Evolutionary conservation across 2,888 invertebrate genomes (phyloP).

Genomic region (Heliconius aoede): DNA sequence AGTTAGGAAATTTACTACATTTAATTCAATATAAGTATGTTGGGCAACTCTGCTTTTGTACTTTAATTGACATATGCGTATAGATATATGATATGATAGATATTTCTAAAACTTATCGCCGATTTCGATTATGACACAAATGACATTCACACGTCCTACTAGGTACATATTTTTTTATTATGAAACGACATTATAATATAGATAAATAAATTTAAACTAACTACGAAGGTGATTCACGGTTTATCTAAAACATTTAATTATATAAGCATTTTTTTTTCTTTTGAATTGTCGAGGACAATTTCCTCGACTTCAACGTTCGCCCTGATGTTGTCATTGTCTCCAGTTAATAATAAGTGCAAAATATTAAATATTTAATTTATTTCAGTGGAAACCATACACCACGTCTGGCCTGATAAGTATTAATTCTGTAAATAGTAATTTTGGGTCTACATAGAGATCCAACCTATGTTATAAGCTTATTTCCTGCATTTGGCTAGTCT

Average conservation of each 20-base stretch:
- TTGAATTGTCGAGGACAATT: too few relatives aligned
- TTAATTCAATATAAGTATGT: neutral
- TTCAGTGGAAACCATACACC: too few relatives aligned
- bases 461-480: neutral
- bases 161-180: neutral
- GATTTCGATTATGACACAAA: conserved; percentile 4
- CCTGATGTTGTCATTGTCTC: neutral
- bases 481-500: too few relatives aligned
- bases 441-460: neutral
- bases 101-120: neutral
- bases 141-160: conserved; percentile 6
- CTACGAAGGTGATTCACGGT: neutral
- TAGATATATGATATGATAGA: neutral
- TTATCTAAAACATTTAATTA: too few relatives aligned
- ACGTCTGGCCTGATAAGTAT: too few relatives aligned
- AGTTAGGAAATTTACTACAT: neutral
- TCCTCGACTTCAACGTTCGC: neutral
- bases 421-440: neutral
- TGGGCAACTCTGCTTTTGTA: neutral
- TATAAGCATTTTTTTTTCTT: too few relatives aligned
- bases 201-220: neutral
- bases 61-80: too few relatives aligned
- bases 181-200: neutral
- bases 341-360: too few relatives aligned
- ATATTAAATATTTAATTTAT: too few relatives aligned